A percentile compares a stretch with the other conserved stretches of the same genome.
These are phyloP conservation scores for Brachypalpus laphriformis DNA, from an alignment of 2,888 invertebrate genomes.

Conservation along the genomic window DNA sequence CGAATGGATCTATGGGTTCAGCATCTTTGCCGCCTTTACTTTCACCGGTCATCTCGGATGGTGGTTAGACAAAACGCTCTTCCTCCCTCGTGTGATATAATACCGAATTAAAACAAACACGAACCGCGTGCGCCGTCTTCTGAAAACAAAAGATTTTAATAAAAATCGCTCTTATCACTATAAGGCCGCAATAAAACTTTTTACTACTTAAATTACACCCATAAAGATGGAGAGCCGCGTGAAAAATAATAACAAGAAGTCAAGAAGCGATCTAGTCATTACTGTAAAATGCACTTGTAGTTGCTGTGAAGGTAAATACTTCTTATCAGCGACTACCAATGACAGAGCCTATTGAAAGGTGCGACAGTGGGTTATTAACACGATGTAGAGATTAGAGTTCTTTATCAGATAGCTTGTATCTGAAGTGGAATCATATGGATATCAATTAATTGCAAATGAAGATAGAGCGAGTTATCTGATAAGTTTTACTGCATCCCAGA, in stretches of 20 bases:
- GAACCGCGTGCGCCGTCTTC: neutral
- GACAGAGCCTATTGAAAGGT: neutral
- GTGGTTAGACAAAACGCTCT: neutral
- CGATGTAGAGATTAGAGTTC: neutral
- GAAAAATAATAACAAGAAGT: neutral
- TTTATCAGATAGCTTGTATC: neutral
- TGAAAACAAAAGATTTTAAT: neutral
- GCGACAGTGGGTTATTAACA: neutral
- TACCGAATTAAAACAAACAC: neutral
- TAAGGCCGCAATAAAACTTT: neutral
- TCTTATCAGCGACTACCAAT: neutral
- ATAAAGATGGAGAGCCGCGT: neutral
- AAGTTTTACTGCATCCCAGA: neutral
- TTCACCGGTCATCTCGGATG: slow-evolving; percentile 36
- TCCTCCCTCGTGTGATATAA: neutral
- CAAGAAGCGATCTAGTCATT: neutral
- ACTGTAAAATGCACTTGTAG: neutral
- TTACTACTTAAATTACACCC: neutral
- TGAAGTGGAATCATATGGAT: neutral
- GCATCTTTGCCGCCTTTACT: slow-evolving; percentile 23
- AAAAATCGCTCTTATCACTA: neutral
- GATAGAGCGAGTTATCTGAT: neutral
- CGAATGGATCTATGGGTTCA: slow-evolving; percentile 82
- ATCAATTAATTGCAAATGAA: neutral
- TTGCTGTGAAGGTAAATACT: neutral